Conservation (phyloP, 2,888 invertebrate species). For the Leptinotarsa peninsularis region DNA sequence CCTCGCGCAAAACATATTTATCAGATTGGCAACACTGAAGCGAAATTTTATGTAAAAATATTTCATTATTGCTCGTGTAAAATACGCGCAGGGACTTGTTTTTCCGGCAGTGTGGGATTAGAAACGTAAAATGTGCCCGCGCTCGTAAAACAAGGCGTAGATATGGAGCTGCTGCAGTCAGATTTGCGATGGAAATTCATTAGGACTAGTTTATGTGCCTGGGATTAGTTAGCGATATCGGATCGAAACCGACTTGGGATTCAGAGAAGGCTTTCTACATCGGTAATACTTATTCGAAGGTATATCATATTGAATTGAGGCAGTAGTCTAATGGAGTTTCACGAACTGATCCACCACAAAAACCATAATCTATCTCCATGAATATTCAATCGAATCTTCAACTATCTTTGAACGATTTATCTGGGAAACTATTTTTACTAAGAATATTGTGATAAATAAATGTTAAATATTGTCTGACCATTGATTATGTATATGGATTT, state of each 20-base stretch:
- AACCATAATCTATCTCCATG: too few species aligned
- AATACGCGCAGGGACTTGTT: constrained; percentile 39
- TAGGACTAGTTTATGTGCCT: constrained; percentile 25
- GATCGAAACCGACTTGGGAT: not conserved
- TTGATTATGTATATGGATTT: too few species aligned
- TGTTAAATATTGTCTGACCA: too few species aligned
- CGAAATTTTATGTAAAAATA: constrained; percentile 48
- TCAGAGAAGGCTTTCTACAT: not conserved
- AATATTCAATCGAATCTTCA: too few species aligned
- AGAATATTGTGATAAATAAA: too few species aligned
- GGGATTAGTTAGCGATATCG: constrained; percentile 10
- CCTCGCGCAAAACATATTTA: not conserved
- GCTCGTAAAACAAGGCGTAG: constrained; percentile 25
- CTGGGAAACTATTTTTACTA: too few species aligned
- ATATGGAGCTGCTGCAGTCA: constrained; percentile 21
- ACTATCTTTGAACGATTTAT: too few species aligned
- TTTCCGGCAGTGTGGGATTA: constrained; percentile 34
- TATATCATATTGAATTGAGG: too few species aligned
- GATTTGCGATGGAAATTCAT: constrained; percentile 35
- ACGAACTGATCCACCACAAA: too few species aligned
- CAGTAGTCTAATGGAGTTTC: too few species aligned
- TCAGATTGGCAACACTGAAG: not conserved
- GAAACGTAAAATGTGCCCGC: constrained; percentile 30
- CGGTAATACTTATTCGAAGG: not conserved
- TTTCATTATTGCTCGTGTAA: constrained; percentile 45